phyloP scores from a whole-genome alignment of 2,113 vertebrate genomes.

The Eulemur macaco region DNA sequence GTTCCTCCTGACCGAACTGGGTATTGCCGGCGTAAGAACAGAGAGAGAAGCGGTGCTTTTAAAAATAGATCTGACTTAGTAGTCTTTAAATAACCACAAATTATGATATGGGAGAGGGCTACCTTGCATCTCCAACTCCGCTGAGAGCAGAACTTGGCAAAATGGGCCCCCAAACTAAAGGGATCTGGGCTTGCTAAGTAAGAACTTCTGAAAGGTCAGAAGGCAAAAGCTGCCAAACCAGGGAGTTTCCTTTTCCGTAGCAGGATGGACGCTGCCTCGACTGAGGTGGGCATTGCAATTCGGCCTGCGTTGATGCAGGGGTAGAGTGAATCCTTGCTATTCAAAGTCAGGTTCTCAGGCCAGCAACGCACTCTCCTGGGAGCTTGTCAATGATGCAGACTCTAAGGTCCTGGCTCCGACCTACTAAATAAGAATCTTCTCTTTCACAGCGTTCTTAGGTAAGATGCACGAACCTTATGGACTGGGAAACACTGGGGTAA shows the following conservation, averaged over 20 bases:
- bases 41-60: neutral
- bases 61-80: slow-evolving; percentile 3
- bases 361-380: neutral
- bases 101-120: neutral
- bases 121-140: neutral
- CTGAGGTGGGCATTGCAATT: neutral
- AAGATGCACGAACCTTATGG: neutral
- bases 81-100: slow-evolving; percentile 14
- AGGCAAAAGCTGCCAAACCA: neutral
- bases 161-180: neutral
- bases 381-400: neutral
- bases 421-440: neutral
- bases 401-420: neutral
- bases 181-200: neutral
- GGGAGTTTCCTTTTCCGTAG: neutral
- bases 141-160: neutral
- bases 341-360: neutral
- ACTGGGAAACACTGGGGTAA: neutral
- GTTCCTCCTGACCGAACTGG: neutral
- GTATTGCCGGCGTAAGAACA: neutral
- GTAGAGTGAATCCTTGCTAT: neutral
- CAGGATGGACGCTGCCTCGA: neutral
- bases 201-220: neutral
- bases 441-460: neutral
- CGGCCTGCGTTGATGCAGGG: neutral